These are phyloP conservation scores for Alectoris magna DNA, from an alignment of 2,797 vertebrate species.

Conservation along the genomic window DNA sequence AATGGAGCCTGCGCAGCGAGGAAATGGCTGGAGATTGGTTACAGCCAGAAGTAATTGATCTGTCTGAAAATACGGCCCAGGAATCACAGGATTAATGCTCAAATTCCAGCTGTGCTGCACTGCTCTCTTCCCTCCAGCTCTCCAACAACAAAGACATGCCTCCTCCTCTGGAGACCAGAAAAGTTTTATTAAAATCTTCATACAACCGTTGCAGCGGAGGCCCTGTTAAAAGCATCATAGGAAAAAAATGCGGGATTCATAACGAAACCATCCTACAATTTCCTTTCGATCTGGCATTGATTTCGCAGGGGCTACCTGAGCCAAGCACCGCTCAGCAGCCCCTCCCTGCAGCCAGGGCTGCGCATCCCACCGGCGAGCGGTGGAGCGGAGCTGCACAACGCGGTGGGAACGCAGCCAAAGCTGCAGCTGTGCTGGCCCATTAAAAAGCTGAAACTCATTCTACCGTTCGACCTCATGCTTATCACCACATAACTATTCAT, in stretches of 20 bases:
- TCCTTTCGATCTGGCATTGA: slow-evolving; percentile 79
- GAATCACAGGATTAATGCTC: slow-evolving; percentile 77
- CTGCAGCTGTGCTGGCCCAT: slow-evolving; percentile 86
- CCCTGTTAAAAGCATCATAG: slow-evolving; percentile 75
- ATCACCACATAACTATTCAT: slow-evolving; percentile 94
- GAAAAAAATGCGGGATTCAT: slow-evolving; percentile 68
- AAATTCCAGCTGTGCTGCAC: slow-evolving; percentile 77
- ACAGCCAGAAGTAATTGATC: slow-evolving; percentile 80
- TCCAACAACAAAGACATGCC: slow-evolving; percentile 81
- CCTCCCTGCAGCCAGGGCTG: neutral
- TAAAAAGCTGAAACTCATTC: slow-evolving; percentile 86
- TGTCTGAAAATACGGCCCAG: slow-evolving; percentile 77
- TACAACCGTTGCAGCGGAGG: slow-evolving; percentile 74
- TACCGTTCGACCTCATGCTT: slow-evolving; percentile 87
- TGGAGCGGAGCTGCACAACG: neutral
- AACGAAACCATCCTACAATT: slow-evolving; percentile 76
- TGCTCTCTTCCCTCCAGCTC: slow-evolving; percentile 78
- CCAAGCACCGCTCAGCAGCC: slow-evolving; percentile 64
- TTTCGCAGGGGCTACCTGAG: slow-evolving; percentile 76
- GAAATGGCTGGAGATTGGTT: slow-evolving; percentile 75
- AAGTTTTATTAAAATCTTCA: slow-evolving; percentile 83
- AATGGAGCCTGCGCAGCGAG: slow-evolving; percentile 59
- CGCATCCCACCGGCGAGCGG: neutral
- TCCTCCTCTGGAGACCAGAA: slow-evolving; percentile 79
- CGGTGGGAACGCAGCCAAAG: slow-evolving; percentile 80